Base-by-base conservation (phyloP, 2,797 vertebrate genomes). In the Crocidura indochinensis region DNA sequence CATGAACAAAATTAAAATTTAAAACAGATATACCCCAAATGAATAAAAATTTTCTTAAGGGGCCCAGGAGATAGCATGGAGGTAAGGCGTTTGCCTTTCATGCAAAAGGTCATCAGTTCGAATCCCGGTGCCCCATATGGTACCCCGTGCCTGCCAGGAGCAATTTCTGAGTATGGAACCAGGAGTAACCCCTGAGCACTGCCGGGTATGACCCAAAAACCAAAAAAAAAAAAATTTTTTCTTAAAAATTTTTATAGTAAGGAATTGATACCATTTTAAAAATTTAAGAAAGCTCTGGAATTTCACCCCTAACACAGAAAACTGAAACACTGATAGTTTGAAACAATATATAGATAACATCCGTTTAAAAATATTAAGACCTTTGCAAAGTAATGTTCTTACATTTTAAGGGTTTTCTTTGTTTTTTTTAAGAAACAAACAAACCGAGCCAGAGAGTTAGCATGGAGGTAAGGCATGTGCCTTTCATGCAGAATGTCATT, bases 251-350 rank as follows among this genome's bases (percentile, higher is more conserved):
- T 60, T 17, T 60, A 60, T 60, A 26, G 11, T 62, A 62, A n/a
- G n/a, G 64, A 10, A 26, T 2, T 65, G 24, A 65, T 65, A 26
- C 27, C 64, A 65, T 26, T 27, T 8, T 65, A 27, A 65, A 65
- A 65, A 65, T 27, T 65, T 65, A 65, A 65, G 64, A 65, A 65
- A 11, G 64, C 27, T 65, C 56, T 60, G 79, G 81, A 60, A 78
- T 86, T 79, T 74, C 60, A 75, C 90, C 38, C 20, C 38, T 95
- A 92, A 91, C 93, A 94, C 89, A 78, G 90, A 96, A 95, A 96
- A 84, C 19, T 1, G 31, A 93, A 92, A 75, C 29, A 68, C 56
- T 69, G 67, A 8, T 56, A 56, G 53, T 56, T 56, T 56, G 15
- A 17, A 14, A 53, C 51, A 12, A 53, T 53, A 53, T 53, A 17